These are phyloP conservation scores for Anguilla japonica DNA, from an alignment of 2,113 vertebrate genomes.

Conservation along the genomic window DNA sequence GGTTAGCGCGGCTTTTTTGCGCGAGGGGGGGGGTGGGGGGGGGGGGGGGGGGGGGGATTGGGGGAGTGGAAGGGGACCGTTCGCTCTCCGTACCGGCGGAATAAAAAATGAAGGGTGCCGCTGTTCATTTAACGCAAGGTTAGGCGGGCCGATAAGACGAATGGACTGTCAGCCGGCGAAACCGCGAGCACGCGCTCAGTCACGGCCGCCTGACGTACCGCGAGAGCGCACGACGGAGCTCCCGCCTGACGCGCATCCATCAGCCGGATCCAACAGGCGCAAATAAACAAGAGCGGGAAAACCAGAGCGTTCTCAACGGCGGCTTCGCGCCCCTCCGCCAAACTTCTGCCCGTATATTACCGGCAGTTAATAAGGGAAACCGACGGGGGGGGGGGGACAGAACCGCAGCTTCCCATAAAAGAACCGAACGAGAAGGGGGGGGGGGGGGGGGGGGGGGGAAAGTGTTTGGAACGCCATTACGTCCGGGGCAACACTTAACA, in stretches of 20 bases:
- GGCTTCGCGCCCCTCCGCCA: background rate
- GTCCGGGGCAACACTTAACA: background rate
- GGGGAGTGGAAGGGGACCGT: conserved; percentile 40
- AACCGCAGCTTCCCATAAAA: background rate
- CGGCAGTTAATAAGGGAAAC: background rate
- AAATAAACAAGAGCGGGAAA: background rate
- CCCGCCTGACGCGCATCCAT: conserved; percentile 27
- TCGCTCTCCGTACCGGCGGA: conserved; percentile 58
- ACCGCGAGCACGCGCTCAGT: conserved; percentile 80
- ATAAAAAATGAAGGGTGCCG: conserved; percentile 74
- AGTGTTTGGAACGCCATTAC: background rate
- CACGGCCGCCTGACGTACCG: conserved; percentile 61
- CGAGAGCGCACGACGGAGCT: conserved; percentile 51
- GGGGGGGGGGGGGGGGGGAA: background rate
- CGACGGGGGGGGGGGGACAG: background rate
- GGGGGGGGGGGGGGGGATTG: too few relatives aligned
- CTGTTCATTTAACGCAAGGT: conserved; percentile 89
- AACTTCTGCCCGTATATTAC: too few relatives aligned
- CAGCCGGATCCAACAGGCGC: conserved; percentile 41
- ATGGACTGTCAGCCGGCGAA: conserved; percentile 76
- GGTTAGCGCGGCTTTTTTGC: too few relatives aligned
- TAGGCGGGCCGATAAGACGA: conserved; percentile 82
- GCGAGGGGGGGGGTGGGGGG: too few relatives aligned
- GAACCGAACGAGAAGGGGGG: too few relatives aligned
- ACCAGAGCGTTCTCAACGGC: background rate